Evolutionary conservation across 2,113 vertebrate species (phyloP).

Genomic region (Chlorodrepanis virens): DNA sequence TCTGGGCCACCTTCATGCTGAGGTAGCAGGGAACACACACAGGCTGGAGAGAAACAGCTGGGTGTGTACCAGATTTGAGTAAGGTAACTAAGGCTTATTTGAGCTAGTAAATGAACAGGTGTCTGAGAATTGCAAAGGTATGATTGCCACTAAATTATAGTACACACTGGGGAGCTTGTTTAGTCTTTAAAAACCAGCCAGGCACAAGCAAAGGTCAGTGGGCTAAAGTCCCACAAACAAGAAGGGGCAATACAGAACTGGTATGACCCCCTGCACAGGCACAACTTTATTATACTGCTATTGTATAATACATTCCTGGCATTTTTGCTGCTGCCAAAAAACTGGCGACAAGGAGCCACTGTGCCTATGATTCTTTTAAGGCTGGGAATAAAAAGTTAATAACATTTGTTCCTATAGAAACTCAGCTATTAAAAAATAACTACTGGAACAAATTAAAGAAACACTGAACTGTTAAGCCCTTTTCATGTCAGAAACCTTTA

Average conservation of each 20-base stretch:
- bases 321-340: constrained; percentile 8
- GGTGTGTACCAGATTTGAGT: neutral
- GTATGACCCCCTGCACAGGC: neutral
- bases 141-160: neutral
- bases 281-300: neutral
- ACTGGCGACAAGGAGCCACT: neutral
- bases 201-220: neutral
- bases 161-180: neutral
- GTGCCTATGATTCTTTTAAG: neutral
- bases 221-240: neutral
- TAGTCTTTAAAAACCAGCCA: neutral
- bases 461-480: neutral
- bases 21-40: neutral
- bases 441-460: neutral
- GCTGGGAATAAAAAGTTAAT: neutral
- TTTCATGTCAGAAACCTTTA: neutral
- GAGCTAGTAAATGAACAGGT: neutral
- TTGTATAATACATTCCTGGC: neutral
- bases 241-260: neutral
- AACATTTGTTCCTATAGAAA: neutral
- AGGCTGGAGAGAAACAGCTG: neutral
- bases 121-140: neutral
- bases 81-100: neutral
- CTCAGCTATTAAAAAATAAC: neutral
- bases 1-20: neutral